These are phyloP conservation scores for Rhadina sibilatrix DNA, from an alignment of 2,113 vertebrate species.

Conservation along the genomic window DNA sequence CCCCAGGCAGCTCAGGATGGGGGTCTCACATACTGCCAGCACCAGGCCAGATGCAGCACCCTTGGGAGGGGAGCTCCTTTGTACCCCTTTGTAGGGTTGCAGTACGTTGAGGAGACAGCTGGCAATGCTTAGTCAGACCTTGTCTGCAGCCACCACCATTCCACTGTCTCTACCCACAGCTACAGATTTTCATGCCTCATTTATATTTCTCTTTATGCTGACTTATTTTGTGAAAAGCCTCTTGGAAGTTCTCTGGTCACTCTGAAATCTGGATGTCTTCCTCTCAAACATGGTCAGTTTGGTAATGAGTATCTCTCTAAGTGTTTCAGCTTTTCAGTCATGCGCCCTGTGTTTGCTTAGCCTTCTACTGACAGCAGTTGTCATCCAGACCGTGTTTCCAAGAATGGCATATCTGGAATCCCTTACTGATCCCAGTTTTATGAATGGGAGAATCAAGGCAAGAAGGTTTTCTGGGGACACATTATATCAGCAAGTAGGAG, in stretches of 20 bases:
- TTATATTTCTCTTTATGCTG: not conserved
- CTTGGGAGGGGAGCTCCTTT: not conserved
- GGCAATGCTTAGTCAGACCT: not conserved
- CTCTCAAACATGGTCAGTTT: not conserved
- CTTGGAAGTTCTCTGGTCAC: not conserved
- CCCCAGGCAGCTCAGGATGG: not conserved
- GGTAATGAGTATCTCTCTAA: not conserved
- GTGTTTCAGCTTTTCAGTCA: not conserved
- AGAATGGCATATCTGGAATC: not conserved
- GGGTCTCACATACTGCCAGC: not conserved
- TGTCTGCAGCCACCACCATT: not conserved
- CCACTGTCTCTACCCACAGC: fast-evolving
- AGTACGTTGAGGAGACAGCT: fast-evolving
- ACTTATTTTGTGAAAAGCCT: not conserved
- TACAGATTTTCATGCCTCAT: not conserved
- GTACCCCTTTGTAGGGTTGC: not conserved
- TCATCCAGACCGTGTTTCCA: not conserved
- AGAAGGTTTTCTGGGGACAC: not conserved
- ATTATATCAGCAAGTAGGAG: not conserved
- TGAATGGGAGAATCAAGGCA: not conserved
- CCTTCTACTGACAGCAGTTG: not conserved
- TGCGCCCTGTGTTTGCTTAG: not conserved
- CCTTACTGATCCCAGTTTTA: not conserved
- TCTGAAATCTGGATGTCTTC: not conserved
- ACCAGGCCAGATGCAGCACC: not conserved